Base-by-base conservation (phyloP, 2,797 vertebrate genomes). In the Coreius guichenoti region DNA sequence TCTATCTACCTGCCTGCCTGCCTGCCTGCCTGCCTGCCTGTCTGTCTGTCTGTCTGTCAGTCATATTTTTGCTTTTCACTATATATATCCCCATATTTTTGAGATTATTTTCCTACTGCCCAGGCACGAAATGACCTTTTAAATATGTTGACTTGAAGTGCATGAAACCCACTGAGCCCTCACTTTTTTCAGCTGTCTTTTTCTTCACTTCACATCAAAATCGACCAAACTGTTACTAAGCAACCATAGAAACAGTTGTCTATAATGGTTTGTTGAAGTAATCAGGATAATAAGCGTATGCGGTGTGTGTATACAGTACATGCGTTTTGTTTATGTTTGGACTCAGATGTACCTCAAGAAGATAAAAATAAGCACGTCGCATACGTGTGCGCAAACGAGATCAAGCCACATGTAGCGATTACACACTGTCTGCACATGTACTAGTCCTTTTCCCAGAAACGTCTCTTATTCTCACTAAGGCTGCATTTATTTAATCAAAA, bases 261-360 rank as follows among this genome's bases (percentile, higher is more conserved):
- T 65, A 29, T 80, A 49, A 61, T 70, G 49, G 58, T 82, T 78
- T 74, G 73, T 77, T 78, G 63, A 51, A 72, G 80, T 86, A 49
- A 77, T 76, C 63, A 69, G 65, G 65, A 82, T 70, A 82, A 58
- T 47, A n/a, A 78, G 54, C 3, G 9, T 45, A 49, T 3, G 14
- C 17, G 2, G 21, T 49, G 72, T 82, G 68, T 75, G 72, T 11
- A 81, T 70, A 86, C 73, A 82, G 73, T 36, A 12, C 47, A 31
- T 87, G 86, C 31, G 19, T 36, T 72, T 80, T 87, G 86, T 80
- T 87, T 80, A 74, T 47, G 61, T 81, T 81, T 84, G 39, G 49
- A 36, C 45, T 68, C 36, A 58, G 26, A 73, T 61, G 45, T 7
- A 84, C n/a, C 45, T 33, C 47, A 23, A 39, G 63, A 79, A 43